Evolutionary conservation across 2,113 vertebrate species (phyloP).

Genomic region (Engraulis encrasicolus): DNA sequence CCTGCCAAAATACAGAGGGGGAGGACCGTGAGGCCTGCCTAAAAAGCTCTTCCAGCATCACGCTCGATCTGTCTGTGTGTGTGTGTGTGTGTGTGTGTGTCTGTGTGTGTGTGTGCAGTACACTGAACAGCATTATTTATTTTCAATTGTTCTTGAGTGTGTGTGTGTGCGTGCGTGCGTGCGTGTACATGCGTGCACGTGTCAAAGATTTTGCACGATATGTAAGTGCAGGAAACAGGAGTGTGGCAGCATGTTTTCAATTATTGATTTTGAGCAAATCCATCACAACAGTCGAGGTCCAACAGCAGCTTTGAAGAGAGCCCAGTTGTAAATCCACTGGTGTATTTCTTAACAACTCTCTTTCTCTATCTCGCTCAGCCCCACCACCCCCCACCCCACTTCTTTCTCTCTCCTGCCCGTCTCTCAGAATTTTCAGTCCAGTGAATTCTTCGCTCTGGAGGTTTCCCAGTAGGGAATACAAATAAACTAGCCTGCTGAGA

Average conservation of each 20-base stretch:
- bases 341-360: not conserved
- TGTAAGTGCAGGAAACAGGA: not conserved
- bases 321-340: not conserved
- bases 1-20: conserved; percentile 22
- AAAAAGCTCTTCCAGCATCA: not conserved
- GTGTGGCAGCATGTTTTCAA: not conserved
- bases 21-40: not conserved
- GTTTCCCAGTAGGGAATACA: too few species aligned
- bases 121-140: too few species aligned
- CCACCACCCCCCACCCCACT: too few species aligned
- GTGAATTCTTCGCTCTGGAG: too few species aligned
- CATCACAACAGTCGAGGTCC: not conserved
- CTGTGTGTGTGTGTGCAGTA: not conserved
- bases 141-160: too few species aligned
- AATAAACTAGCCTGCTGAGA: too few species aligned
- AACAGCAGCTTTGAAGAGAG: not conserved
- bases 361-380: not conserved
- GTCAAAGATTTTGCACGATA: not conserved
- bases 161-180: not conserved
- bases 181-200: not conserved
- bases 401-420: not conserved
- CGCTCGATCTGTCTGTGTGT: not conserved
- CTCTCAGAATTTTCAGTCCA: too few species aligned
- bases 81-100: not conserved
- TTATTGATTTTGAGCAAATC: not conserved